Conservation (phyloP, 30 jellyfish, hydroid and myxozoan species). For the Aurelia sp. region DNA sequence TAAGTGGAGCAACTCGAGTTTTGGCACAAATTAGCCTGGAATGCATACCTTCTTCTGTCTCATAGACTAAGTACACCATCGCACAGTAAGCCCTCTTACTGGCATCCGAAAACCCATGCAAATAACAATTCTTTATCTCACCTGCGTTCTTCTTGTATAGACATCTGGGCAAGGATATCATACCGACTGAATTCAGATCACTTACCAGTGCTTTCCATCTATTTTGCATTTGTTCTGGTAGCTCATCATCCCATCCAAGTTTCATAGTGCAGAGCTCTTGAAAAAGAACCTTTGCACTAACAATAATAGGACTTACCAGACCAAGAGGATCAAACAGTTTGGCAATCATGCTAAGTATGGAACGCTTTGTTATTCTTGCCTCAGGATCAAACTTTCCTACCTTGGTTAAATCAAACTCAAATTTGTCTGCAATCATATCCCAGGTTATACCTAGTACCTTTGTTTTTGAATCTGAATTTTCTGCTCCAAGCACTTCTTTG, state of each 20-base stretch:
- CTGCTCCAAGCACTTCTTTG: slow-evolving; percentile 42
- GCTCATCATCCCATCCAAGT: slow-evolving; percentile 73
- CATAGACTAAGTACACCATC: too few relatives aligned
- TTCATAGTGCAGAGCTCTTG: slow-evolving; percentile 48
- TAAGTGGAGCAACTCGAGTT: slow-evolving; percentile 48
- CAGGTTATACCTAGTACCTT: slow-evolving; percentile 58
- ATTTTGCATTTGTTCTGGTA: slow-evolving; percentile 30
- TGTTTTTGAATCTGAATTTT: slow-evolving; percentile 11
- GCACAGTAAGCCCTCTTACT: too few relatives aligned
- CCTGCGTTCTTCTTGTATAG: too few relatives aligned
- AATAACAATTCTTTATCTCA: too few relatives aligned
- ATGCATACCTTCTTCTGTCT: slow-evolving; percentile 5
- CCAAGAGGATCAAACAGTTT: slow-evolving; percentile 71
- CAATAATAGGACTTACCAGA: slow-evolving; percentile 33
- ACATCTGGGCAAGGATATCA: slow-evolving; percentile 24
- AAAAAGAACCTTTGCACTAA: slow-evolving; percentile 30
- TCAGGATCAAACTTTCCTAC: not conserved
- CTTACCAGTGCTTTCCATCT: slow-evolving; percentile 24
- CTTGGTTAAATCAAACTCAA: slow-evolving; percentile 36
- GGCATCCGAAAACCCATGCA: too few relatives aligned
- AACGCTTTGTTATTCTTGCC: slow-evolving; percentile 35
- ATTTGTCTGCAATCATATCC: slow-evolving; percentile 55
- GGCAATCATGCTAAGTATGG: slow-evolving; percentile 43
- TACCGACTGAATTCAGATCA: slow-evolving; percentile 3
- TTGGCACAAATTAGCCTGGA: slow-evolving; percentile 41